These are phyloP conservation scores for Agelaius phoeniceus DNA, from an alignment of 2,113 vertebrate genomes.

Conservation along the genomic window DNA sequence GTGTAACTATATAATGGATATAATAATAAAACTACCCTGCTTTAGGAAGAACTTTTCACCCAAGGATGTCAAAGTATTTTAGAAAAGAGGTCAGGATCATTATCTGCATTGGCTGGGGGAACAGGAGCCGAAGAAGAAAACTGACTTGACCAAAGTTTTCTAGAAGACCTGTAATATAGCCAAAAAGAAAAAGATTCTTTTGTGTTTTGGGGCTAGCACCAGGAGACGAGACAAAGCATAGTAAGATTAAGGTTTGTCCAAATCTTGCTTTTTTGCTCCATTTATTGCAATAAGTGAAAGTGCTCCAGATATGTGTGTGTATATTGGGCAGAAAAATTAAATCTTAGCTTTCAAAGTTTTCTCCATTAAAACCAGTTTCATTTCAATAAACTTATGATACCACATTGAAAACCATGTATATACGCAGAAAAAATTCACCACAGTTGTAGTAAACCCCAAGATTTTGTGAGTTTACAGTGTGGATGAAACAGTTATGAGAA, in stretches of 20 bases:
- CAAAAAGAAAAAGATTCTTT: background rate
- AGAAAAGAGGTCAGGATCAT: slow-evolving; percentile 64
- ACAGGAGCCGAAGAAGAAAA: slow-evolving; percentile 30
- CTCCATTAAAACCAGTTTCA: background rate
- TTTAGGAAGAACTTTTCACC: slow-evolving; percentile 59
- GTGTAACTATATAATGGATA: slow-evolving; percentile 36
- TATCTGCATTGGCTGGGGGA: slow-evolving; percentile 19
- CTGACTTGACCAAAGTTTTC: slow-evolving; percentile 33
- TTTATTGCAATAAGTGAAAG: background rate
- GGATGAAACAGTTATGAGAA: background rate
- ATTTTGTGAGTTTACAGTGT: background rate
- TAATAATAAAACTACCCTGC: slow-evolving; percentile 31
- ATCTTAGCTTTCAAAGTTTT: background rate
- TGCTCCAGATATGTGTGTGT: background rate
- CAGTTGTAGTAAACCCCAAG: background rate
- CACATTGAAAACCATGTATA: background rate
- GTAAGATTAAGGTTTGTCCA: background rate
- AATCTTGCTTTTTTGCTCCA: background rate
- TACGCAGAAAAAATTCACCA: background rate
- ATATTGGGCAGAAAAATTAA: background rate
- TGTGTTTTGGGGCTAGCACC: background rate
- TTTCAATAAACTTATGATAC: background rate
- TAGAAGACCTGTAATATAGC: background rate
- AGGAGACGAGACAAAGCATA: background rate
- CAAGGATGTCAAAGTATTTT: slow-evolving; percentile 42